These are phyloP conservation scores for Toxotes jaculatrix DNA, from an alignment of 2,113 vertebrate genomes.

Conservation along the genomic window DNA sequence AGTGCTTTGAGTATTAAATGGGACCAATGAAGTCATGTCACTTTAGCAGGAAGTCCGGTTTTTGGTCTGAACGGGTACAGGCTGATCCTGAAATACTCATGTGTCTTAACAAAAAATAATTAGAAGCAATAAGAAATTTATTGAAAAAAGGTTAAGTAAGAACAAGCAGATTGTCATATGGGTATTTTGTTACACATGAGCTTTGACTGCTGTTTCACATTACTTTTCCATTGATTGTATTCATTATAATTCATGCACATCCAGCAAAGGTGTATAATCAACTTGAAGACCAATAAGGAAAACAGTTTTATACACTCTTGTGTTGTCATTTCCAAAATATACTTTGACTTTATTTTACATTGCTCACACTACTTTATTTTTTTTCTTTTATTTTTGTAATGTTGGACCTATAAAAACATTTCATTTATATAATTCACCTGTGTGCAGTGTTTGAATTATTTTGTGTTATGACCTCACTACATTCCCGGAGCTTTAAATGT, in stretches of 20 bases:
- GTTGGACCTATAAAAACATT: conserved; percentile 4
- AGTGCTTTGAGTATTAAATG: conserved; percentile 24
- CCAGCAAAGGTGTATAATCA: background rate
- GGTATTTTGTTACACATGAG: background rate
- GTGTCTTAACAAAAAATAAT: conserved; percentile 24
- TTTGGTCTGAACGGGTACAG: background rate
- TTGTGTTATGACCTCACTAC: conserved; percentile 9
- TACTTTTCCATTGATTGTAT: conserved; percentile 17
- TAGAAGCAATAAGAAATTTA: conserved; percentile 4
- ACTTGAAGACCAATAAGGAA: conserved; percentile 28
- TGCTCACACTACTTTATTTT: conserved; percentile 2
- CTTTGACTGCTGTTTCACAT: background rate
- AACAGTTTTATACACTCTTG: background rate
- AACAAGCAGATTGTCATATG: background rate
- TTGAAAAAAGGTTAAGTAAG: background rate
- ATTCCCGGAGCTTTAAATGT: conserved; percentile 20
- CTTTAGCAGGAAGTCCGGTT: conserved; percentile 3
- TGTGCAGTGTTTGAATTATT: background rate
- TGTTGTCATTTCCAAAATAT: conserved; percentile 12
- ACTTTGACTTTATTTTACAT: background rate
- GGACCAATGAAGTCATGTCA: conserved; percentile 47
- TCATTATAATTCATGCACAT: conserved; percentile 1
- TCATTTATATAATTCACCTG: background rate
- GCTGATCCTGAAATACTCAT: background rate
- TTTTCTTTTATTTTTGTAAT: conserved; percentile 1